Conservation (phyloP, 2,888 invertebrate genomes). For the Rhimphoctona megacephalus region DNA sequence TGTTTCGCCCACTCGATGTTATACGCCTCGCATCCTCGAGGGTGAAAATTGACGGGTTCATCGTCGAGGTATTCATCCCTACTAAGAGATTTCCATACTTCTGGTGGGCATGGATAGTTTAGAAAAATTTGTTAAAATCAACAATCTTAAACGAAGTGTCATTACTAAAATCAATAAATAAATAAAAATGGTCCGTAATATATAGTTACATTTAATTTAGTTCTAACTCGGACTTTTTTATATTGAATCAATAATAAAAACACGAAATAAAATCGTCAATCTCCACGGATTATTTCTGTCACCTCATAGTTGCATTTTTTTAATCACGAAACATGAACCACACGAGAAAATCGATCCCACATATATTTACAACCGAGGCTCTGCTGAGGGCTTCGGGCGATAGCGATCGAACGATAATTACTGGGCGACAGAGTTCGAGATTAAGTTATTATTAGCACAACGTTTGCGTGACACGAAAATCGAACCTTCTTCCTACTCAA, state of each 20-base stretch:
- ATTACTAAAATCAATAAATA: not conserved
- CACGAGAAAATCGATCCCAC: slow-evolving; percentile 45
- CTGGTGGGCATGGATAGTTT: not conserved
- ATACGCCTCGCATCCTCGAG: slow-evolving; percentile 30
- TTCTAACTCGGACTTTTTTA: no score
- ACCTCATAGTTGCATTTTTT: not conserved
- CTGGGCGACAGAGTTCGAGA: slow-evolving; percentile 63
- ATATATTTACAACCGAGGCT: slow-evolving; percentile 48
- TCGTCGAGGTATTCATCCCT: slow-evolving; percentile 67
- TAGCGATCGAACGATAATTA: slow-evolving; percentile 36
- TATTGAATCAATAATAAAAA: not conserved
- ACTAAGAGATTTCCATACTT: not conserved
- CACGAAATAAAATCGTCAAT: not conserved
- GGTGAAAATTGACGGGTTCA: slow-evolving; percentile 81
- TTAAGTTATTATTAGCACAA: slow-evolving; percentile 77
- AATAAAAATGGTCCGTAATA: not conserved
- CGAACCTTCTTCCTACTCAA: not conserved
- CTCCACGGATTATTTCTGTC: not conserved
- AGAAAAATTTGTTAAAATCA: not conserved
- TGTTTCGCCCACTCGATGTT: slow-evolving; percentile 55
- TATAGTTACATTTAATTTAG: no score
- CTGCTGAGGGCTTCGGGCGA: not conserved
- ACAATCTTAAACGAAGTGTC: not conserved
- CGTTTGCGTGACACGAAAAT: slow-evolving; percentile 62
- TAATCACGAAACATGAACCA: not conserved